Evolutionary conservation across 2,797 vertebrate species (phyloP), one percentile per base, ranked within the genome.

Genomic region (Antrozous pallidus): DNA sequence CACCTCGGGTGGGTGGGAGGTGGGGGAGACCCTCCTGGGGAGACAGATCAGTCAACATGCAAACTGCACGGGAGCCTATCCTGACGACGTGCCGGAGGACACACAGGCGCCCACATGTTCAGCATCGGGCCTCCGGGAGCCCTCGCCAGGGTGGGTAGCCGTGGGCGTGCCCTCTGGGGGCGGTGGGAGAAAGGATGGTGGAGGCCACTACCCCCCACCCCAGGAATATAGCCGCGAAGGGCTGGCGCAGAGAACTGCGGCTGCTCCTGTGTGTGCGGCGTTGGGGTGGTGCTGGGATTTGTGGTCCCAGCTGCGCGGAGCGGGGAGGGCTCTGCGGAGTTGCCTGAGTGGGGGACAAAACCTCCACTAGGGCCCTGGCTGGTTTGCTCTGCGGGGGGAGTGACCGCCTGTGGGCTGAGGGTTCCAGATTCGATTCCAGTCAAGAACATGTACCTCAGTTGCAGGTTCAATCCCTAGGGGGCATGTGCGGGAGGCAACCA

Each of bases 191-290:
- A n/a, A 40, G 33, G 61, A 12, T 28, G 10, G 47, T 16, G 5
- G 63, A 85, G 31, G 70, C 24, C 4, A 0, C 80, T 49, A n/a
- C 33, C 87, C 3, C 3, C 47, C 11, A 7, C 33, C 49, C 24
- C 75, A 33, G 26, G 75, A 40, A 20, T 40, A 2, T 0, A 22
- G 79, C 33, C 11, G 0, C 1, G 5, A n/a, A 40, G n/a, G 47
- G 20, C 36, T n/a, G n/a, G n/a, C n/a, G n/a, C n/a, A n/a, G n/a
- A n/a, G n/a, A n/a, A n/a, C n/a, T n/a, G 10, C 4, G 0, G 2
- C 58, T 10, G 12, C 54, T 8, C n/a, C 31, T 36, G 38, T 0
- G 4, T 31, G 0, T 20, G 3, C 2, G 1, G 2, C 13, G 1
- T 1, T n/a, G 42, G 69, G 51, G n/a, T n/a, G n/a, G n/a, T n/a